Base-by-base conservation (phyloP, 2,797 vertebrate species). In the Diceros bicornis region DNA sequence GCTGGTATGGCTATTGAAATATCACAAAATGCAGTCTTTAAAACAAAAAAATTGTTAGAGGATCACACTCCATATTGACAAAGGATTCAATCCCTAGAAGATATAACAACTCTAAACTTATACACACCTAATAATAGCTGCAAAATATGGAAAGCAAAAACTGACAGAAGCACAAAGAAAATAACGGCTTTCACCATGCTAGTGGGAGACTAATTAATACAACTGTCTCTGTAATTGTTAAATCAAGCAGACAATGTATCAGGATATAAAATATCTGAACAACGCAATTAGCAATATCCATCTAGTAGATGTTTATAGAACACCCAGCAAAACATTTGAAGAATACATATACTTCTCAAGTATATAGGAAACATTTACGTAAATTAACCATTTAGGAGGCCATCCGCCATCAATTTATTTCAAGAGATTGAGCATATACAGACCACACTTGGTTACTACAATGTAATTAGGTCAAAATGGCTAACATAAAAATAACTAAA, bases 361-460 rank as follows among this genome's bases (percentile, higher is more conserved):
- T n/a, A 87, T 72, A 72, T 44, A 94, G 92, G 95, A 97, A 96
- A 72, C 72, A 44, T 61, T 83, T 68, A 52, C 44, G 57, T 69
- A 61, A 81, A 96, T 61, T 71, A 89, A 71, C 47, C 29, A 32
- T 77, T 96, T 89, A 96, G 68, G 25, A 89, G 57, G 50, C n/a
- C 11, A 7, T 84, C 74, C 88, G 32, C 71, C n/a, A 41, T 64
- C 50, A 79, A 4, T 68, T 64, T 9, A 61, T 37, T 82, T 94
- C 78, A 91, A 77, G 91, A 55, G 71, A 68, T 11, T 90, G 93
- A 52, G 78, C 68, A 68, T 57, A 10, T 77, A 17, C 47, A 68
- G 52, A 92, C 50, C 77, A 37, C 83, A 37, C 21, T 74, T 29
- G 14, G 14, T 64, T 12, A 91, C 68, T 69, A 61, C 86, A 59